phyloP scores from a whole-genome alignment of 2,888 invertebrate genomes.

The Mythimna loreyi region DNA sequence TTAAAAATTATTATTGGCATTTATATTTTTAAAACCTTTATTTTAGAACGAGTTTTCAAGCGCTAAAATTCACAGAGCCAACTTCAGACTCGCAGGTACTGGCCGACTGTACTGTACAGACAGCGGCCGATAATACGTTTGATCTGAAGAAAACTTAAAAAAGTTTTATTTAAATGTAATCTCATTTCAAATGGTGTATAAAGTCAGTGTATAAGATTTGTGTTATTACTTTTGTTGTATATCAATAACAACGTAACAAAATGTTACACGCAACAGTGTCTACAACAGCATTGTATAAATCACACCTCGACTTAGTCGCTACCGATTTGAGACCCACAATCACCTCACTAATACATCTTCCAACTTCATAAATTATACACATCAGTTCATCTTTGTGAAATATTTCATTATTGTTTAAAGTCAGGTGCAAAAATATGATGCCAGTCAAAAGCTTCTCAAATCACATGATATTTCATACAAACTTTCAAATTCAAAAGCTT shows the following conservation, averaged over 20 bases:
- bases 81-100: no score
- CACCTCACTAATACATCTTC: slow-evolving; percentile 55
- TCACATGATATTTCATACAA: not conserved
- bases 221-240: not conserved
- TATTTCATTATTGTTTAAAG: slow-evolving; percentile 8
- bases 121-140: no score
- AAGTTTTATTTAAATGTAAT: no score
- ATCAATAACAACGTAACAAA: slow-evolving; percentile 8
- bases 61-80: no score
- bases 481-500: no score
- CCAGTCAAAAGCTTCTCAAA: not conserved
- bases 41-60: no score
- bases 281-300: slow-evolving; percentile 51
- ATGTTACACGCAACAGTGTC: slow-evolving; percentile 49
- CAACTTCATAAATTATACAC: slow-evolving; percentile 31
- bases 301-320: slow-evolving; percentile 77
- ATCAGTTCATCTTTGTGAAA: slow-evolving; percentile 56
- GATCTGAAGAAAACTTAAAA: no score
- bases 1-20: no score
- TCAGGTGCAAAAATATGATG: slow-evolving; percentile 16
- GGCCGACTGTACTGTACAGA: no score
- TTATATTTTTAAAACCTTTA: no score
- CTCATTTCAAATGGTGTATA: no score
- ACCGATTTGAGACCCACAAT: slow-evolving; percentile 80
- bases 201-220: not conserved